Conservation (phyloP, 1,140 invertebrate genomes). For the Lutraria rhynchaena region DNA sequence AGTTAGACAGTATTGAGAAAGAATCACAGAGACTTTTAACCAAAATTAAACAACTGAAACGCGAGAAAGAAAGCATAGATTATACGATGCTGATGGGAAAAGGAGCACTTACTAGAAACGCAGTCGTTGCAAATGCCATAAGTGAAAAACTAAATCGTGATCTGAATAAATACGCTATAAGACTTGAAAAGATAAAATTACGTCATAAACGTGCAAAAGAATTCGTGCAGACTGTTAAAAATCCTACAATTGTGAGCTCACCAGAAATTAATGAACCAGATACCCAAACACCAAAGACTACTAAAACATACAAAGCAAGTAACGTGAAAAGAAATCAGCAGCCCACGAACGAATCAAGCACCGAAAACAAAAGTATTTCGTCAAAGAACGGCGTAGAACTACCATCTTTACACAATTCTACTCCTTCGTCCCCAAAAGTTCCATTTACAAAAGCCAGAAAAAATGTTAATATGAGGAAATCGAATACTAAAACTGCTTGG, state of each 20-base stretch:
- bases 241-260: too few relatives aligned
- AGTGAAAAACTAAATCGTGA: conserved; percentile 50
- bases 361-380: too few relatives aligned
- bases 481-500: background rate
- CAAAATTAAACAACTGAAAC: conserved; percentile 51
- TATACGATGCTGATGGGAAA: conserved; percentile 40
- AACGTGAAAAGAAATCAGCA: too few relatives aligned
- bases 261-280: too few relatives aligned
- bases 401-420: too few relatives aligned
- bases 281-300: too few relatives aligned
- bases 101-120: conserved; percentile 36
- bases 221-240: background rate
- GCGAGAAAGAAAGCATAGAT: conserved; percentile 48
- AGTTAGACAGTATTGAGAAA: conserved; percentile 40
- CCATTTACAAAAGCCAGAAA: too few relatives aligned
- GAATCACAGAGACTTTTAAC: conserved; percentile 47
- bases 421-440: too few relatives aligned
- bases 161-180: conserved; percentile 51
- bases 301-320: too few relatives aligned
- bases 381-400: too few relatives aligned
- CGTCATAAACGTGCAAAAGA: conserved; percentile 36
- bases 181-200: conserved; percentile 46
- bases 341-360: too few relatives aligned
- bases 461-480: too few relatives aligned
- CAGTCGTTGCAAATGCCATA: conserved; percentile 37